phyloP scores from a whole-genome alignment of 2,888 invertebrate genomes.

The Chesias legatella region DNA sequence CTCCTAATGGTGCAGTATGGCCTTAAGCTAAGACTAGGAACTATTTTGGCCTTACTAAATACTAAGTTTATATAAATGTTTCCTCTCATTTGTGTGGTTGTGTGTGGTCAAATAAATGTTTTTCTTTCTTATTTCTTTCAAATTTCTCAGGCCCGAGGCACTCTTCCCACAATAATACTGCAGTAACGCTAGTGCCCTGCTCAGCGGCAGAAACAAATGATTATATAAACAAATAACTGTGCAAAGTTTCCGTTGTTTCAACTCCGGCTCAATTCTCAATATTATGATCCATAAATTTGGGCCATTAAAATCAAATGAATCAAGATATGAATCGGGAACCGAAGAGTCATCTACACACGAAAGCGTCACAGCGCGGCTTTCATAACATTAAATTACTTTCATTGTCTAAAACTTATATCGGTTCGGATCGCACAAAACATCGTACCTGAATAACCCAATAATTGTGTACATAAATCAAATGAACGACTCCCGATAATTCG shows the following conservation, averaged over 20 bases:
- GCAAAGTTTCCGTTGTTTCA: slow-evolving; percentile 8
- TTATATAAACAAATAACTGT: no score
- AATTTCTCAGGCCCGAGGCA: no score
- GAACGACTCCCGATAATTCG: slow-evolving; percentile 80
- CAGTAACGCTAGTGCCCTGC: no score
- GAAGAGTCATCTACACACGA: slow-evolving; percentile 5
- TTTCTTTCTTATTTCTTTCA: no score
- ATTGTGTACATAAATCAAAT: slow-evolving; percentile 80
- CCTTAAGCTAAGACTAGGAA: no score
- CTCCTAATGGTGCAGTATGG: no score
- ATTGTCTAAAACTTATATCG: slow-evolving; percentile 74
- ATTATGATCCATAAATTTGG: slow-evolving; percentile 24
- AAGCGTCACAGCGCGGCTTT: slow-evolving; percentile 35
- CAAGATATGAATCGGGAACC: slow-evolving; percentile 21
- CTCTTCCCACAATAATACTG: no score
- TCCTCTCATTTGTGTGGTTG: no score
- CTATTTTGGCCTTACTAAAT: no score
- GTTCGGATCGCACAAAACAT: slow-evolving; percentile 74
- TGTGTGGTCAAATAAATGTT: no score
- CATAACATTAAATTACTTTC: slow-evolving; percentile 71
- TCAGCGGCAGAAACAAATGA: neutral
- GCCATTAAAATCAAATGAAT: slow-evolving; percentile 29
- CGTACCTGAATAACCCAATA: slow-evolving; percentile 79
- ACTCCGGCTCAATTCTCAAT: slow-evolving; percentile 13
- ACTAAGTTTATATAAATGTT: no score